Base-by-base conservation (phyloP, 2,113 vertebrate genomes). In the Circaetus gallicus region DNA sequence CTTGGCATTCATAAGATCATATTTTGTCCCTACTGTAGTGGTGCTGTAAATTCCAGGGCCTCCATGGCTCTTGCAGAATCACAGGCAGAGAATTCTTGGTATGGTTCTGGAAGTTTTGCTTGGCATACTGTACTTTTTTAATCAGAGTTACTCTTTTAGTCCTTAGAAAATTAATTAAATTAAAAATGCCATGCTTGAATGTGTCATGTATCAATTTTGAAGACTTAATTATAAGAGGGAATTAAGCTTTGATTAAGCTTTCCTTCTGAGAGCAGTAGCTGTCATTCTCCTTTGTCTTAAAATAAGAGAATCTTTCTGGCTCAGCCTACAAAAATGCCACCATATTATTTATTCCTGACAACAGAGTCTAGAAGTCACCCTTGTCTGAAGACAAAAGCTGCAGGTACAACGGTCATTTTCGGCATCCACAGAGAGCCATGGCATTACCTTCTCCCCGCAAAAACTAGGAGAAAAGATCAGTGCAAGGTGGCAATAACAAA, bases 181-280 rank as follows among this genome's bases (percentile, higher is more conserved):
- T 96, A 66, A 96, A 94, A 93, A 95, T 80, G 8, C 55, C 67
- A 88, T 89, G 79, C 95, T 92, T 92, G 90, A 94, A 90, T 78
- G 88, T 96, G 92, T 83, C 74, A 80, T 93, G 82, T 93, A 95
- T 97, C 88, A 95, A 63, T 94, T 97, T 86, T 94, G 92, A 96
- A 94, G 90, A 95, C 95, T 95, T 96, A 96, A 97, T 97, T 97
- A 86, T 88, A 95, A 81, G 76, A 94, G 63, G 63, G 72, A 94
- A 96, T 97, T 97, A 92, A 89, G 90, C 55, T 93, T 96, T 97
- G 95, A 95, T 96, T 94, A 96, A 92, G 32, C 67, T 96, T 96
- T 93, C 82, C 96, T 97, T 94, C 82, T 71, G 95, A 95, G 93
- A 96, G 55, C 67, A 78, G 59, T 90, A 77, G 55, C 45, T 94